A percentile compares a stretch with the other conserved stretches of the same genome.
These are phyloP conservation scores for Pseudoatta argentina DNA, from an alignment of 1,140 invertebrate genomes.

Conservation along the genomic window DNA sequence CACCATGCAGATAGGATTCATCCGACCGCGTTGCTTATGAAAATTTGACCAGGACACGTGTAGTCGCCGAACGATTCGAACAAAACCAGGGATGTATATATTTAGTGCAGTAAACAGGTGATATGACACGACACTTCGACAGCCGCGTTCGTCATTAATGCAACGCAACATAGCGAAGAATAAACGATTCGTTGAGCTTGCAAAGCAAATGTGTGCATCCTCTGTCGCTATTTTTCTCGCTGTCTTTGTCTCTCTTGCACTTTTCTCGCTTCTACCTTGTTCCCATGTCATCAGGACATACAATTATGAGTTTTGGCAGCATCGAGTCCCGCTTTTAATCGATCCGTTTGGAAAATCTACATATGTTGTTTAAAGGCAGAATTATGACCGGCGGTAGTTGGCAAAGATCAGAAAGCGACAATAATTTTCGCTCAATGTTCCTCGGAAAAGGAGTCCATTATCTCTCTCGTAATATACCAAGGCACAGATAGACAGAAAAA, in stretches of 20 bases:
- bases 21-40: slow-evolving; percentile 44
- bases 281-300: slow-evolving; percentile 3
- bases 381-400: slow-evolving; percentile 1
- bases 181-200: slow-evolving; percentile 59
- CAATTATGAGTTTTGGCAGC: slow-evolving; percentile 67
- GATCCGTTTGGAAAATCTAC: slow-evolving; percentile 60
- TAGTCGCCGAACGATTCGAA: background rate
- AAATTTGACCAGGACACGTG: slow-evolving; percentile 47
- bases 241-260: background rate
- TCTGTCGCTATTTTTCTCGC: background rate
- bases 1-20: slow-evolving; percentile 38
- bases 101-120: slow-evolving; percentile 28
- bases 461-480: background rate
- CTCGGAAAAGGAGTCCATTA: slow-evolving; percentile 27
- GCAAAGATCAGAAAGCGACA: slow-evolving; percentile 30
- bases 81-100: slow-evolving; percentile 28
- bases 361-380: slow-evolving; percentile 10
- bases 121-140: slow-evolving; percentile 17
- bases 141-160: slow-evolving; percentile 10
- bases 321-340: slow-evolving; percentile 39
- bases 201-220: slow-evolving; percentile 7
- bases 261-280: background rate
- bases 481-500: slow-evolving; percentile 10
- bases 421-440: background rate
- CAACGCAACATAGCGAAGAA: slow-evolving; percentile 33